phyloP scores from a whole-genome alignment of 1,140 invertebrate genomes.

The Drosophila quadrilineata region DNA sequence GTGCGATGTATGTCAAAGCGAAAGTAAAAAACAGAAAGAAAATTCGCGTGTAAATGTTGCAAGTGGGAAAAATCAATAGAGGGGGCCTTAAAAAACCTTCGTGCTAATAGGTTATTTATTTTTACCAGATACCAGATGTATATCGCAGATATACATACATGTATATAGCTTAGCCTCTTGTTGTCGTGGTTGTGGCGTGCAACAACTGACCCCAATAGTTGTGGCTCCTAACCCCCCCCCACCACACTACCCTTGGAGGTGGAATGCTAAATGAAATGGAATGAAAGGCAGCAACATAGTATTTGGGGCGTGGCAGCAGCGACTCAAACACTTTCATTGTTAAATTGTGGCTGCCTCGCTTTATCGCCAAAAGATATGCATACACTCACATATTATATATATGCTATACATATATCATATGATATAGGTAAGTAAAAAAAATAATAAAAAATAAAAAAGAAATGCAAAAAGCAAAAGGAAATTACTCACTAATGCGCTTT shows the following conservation, averaged over 20 bases:
- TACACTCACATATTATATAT: constrained; percentile 16
- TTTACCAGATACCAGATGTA: constrained; percentile 36
- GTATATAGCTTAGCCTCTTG: constrained; percentile 41
- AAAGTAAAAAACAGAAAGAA: constrained; percentile 73
- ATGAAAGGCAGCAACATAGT: constrained; percentile 51
- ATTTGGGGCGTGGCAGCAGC: constrained; percentile 50
- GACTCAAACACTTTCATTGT: constrained; percentile 70
- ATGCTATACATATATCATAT: not conserved
- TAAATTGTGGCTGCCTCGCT: constrained; percentile 42
- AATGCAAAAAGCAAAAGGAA: constrained; percentile 29
- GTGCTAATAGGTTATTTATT: constrained; percentile 78
- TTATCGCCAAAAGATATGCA: constrained; percentile 51
- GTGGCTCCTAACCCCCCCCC: too few relatives aligned
- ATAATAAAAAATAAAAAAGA: constrained; percentile 18
- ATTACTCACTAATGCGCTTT: constrained; percentile 70
- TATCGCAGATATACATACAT: constrained; percentile 29
- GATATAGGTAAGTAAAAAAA: too few relatives aligned
- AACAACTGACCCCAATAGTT: constrained; percentile 68
- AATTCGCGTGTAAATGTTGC: constrained; percentile 39
- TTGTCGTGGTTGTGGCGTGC: too few relatives aligned
- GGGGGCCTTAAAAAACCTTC: constrained; percentile 45
- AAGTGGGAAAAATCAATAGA: constrained; percentile 69
- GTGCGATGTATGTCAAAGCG: constrained; percentile 54
- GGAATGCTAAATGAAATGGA: constrained; percentile 7
- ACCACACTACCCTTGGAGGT: constrained; percentile 11